Evolutionary conservation across 2,888 invertebrate species (phyloP), one percentile per base, ranked within the genome.

Genomic region (Synanthedon vespiformis): DNA sequence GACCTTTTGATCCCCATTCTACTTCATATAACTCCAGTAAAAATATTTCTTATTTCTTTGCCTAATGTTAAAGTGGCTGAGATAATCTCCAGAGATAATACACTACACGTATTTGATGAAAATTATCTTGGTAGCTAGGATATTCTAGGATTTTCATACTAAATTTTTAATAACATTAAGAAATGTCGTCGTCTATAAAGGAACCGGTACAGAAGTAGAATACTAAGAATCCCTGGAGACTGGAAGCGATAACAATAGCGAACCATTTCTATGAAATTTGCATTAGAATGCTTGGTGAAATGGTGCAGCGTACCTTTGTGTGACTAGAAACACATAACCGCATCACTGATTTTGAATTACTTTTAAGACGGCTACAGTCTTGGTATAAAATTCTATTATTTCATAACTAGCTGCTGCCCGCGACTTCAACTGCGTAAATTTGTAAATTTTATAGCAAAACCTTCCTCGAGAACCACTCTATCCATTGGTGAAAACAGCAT

Each of bases 241-340:
- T 77, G 77, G 67, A 72, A 74, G 74, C 77, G 80, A 76, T 79
- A 80, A 82, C 81, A 83, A 84, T 80, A 65, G 74, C 65, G 63
- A 67, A 64, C 71, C 65, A 73, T 84, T 83, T 81, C 82, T 82
- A 81, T 82, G 74, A 76, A 76, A 84, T 84, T 84, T 82, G 80
- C 85, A 85, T 85, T 77, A 81, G 79, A 83, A 83, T 83, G 75
- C 75, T 70, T 70, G 65, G 57, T 71, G 62, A 70, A 78, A 75
- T 71, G 67, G 67, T 77, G 80, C 79, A 77, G 65, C 65, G 64
- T 66, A 68, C 70, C 73, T 80, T 80, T 80, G 80, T 79, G 73
- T 71, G 13, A 44, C 44, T 44, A 6, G n/a, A 12, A 44, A 14
- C 13, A 44, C 14, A 12, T 13, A 44, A 44, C 6, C 44, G n/a